These are phyloP conservation scores for Gallinago stenura DNA, from an alignment of 2,797 vertebrate genomes.

Conservation along the genomic window DNA sequence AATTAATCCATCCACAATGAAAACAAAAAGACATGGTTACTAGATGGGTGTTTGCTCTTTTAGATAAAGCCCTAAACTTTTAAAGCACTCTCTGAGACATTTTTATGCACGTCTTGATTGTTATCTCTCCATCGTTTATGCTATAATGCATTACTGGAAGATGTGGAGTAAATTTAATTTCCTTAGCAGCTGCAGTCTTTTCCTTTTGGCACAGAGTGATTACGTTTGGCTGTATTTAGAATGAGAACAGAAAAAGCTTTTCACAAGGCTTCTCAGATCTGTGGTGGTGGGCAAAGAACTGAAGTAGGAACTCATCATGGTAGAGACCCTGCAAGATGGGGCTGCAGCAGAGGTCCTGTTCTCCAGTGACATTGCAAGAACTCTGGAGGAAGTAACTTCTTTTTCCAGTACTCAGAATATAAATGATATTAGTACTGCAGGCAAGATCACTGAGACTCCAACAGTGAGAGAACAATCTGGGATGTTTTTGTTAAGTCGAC, in stretches of 20 bases:
- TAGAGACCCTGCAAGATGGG: neutral
- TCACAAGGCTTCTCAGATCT: neutral
- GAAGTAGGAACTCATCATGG: neutral
- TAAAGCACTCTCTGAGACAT: conserved; percentile 2
- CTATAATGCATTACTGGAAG: conserved; percentile 59
- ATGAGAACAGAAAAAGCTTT: conserved; percentile 62
- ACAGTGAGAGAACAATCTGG: neutral
- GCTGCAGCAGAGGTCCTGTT: neutral
- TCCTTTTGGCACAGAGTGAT: conserved; percentile 60
- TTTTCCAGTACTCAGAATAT: neutral
- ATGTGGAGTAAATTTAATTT: conserved; percentile 72
- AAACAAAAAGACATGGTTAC: neutral
- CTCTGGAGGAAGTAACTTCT: neutral
- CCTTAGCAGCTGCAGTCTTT: conserved; percentile 62
- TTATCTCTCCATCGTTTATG: conserved; percentile 60
- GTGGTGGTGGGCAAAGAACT: neutral
- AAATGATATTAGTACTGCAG: neutral
- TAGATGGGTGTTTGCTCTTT: neutral
- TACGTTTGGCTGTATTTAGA: conserved; percentile 54
- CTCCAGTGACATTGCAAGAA: neutral
- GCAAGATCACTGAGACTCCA: neutral
- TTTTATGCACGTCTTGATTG: conserved; percentile 51
- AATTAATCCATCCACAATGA: neutral
- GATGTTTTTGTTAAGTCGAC: neutral
- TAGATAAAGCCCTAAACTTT: conserved; percentile 23